A percentile compares a stretch with the other conserved stretches of the same genome.
Evolutionary conservation across 1,140 invertebrate species (phyloP).

Genomic region (Cyphomyrmex costatus): DNA sequence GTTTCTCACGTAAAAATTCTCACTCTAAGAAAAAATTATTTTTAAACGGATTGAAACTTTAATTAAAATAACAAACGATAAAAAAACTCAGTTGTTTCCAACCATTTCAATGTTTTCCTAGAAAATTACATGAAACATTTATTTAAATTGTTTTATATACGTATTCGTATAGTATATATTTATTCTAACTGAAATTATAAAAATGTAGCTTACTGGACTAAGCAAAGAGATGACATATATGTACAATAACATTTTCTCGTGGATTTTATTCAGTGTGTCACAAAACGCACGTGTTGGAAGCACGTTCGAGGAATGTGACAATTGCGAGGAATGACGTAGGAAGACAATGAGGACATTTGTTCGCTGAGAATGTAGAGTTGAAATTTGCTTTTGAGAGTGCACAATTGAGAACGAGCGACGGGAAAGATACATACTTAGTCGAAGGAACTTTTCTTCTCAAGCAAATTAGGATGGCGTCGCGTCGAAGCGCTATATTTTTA

Average conservation of each 20-base stretch:
- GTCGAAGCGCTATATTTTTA: neutral
- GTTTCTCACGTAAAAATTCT: too few relatives aligned
- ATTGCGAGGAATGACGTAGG: neutral
- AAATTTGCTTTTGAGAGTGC: constrained; percentile 23
- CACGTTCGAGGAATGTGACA: neutral
- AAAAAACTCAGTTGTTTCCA: neutral
- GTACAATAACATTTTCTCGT: neutral
- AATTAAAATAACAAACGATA: neutral
- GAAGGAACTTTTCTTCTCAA: constrained; percentile 7
- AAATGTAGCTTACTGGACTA: neutral
- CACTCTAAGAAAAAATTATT: neutral
- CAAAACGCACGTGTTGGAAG: neutral
- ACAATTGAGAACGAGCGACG: neutral
- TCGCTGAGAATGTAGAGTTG: constrained; percentile 11
- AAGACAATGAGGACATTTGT: neutral
- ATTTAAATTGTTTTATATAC: too few relatives aligned
- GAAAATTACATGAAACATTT: neutral
- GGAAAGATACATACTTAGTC: neutral
- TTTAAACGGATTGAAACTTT: neutral
- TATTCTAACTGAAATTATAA: neutral
- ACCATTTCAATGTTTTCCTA: too few relatives aligned
- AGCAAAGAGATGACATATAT: neutral
- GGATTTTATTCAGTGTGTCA: neutral
- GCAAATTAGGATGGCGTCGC: constrained; percentile 20
- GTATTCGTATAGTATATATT: too few relatives aligned